These are phyloP conservation scores for Taphrorychus bicolor DNA, from an alignment of 2,888 invertebrate genomes.

Conservation along the genomic window DNA sequence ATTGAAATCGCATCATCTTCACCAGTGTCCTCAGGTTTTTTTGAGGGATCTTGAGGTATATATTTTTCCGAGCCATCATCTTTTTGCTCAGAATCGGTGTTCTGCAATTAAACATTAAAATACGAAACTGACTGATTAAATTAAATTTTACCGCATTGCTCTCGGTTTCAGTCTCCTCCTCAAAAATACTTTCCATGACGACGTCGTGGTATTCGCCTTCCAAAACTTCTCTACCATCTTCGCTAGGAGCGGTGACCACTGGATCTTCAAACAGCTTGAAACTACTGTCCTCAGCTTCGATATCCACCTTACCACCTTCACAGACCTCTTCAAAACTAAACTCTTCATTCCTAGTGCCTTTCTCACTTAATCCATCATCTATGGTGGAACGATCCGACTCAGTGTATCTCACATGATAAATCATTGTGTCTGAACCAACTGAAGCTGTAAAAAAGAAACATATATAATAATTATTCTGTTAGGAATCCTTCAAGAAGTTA, in stretches of 20 bases:
- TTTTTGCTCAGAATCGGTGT: conserved; percentile 9
- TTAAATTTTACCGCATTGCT: not conserved
- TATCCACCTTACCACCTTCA: not conserved
- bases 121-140: no score
- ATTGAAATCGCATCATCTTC: not conserved
- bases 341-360: not conserved
- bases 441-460: no score
- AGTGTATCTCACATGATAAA: conserved; percentile 17
- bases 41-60: no score
- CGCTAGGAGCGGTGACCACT: conserved; percentile 20
- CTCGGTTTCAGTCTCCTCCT: not conserved
- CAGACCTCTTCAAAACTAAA: conserved; percentile 6
- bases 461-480: no score
- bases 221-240: conserved; percentile 22
- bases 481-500: no score
- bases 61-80: no score
- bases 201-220: not conserved
- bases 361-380: conserved; percentile 22
- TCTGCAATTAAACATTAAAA: no score
- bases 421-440: not conserved
- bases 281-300: not conserved
- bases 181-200: not conserved
- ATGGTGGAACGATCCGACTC: conserved; percentile 22
- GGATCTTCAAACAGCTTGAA: not conserved
- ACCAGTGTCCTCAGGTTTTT: no score